These are phyloP conservation scores for Megaleporinus macrocephalus DNA, from an alignment of 2,113 vertebrate genomes.

Conservation along the genomic window DNA sequence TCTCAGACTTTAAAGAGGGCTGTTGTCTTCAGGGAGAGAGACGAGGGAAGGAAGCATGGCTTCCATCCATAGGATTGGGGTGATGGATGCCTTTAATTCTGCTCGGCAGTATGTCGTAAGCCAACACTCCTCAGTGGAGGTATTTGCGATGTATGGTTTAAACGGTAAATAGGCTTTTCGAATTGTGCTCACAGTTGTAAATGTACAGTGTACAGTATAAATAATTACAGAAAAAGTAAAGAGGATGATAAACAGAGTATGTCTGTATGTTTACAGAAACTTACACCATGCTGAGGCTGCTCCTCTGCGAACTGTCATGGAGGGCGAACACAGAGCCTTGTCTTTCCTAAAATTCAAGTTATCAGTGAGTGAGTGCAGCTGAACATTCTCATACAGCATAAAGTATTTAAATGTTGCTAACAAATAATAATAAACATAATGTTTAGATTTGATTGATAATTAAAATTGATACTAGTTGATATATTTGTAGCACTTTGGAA, in stretches of 20 bases:
- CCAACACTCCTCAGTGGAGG: constrained; percentile 40
- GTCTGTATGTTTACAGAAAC: constrained; percentile 46
- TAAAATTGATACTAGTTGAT: too few relatives aligned
- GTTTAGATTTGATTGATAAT: too few relatives aligned
- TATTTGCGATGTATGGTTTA: constrained; percentile 39
- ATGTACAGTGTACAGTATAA: constrained; percentile 38
- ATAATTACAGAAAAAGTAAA: constrained; percentile 14
- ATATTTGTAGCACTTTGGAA: too few relatives aligned
- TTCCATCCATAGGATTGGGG: constrained; percentile 84
- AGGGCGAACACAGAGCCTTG: constrained; percentile 69
- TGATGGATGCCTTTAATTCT: constrained; percentile 89
- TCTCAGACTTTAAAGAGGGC: constrained; percentile 84
- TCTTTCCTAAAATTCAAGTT: constrained; percentile 62
- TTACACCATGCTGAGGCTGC: constrained; percentile 73
- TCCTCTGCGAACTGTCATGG: constrained; percentile 67
- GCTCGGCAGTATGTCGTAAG: constrained; percentile 38
- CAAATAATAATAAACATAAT: too few relatives aligned
- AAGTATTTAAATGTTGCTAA: not conserved
- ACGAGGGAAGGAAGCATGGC: constrained; percentile 84
- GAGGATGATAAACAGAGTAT: not conserved
- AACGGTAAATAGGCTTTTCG: constrained; percentile 38
- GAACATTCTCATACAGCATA: not conserved
- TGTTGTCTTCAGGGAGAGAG: constrained; percentile 85
- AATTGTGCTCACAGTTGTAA: constrained; percentile 39
- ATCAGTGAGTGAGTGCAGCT: not conserved